Base-by-base conservation (phyloP, 2,888 invertebrate species). In the Scotopteryx bipunctaria region DNA sequence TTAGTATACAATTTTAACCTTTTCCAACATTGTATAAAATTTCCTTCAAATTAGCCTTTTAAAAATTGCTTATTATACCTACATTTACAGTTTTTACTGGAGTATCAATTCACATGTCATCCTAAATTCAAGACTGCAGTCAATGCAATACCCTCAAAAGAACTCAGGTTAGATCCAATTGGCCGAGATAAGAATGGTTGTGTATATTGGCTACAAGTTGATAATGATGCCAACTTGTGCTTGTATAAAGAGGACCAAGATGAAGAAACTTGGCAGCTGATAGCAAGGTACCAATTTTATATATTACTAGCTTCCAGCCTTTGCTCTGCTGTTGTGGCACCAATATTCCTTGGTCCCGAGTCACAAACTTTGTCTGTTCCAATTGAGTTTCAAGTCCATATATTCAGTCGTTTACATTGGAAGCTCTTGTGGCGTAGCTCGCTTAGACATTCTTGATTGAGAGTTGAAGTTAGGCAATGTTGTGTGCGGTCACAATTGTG, bases 181-280 rank as follows among this genome's bases (percentile, higher is more conserved):
- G 99, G 99, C 1, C 92, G 95, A 62, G 99, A 99, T 87, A 95
- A 95, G 59, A 92, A 94, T 71, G 99, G 99, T 0, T 93, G 96
- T 78, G 93, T 95, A 3, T 99, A 99, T 83, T 99, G 99, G 98
- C 94, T 95, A 69, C 97, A 98, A 70, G 92, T 95, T 48, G 97
- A 99, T 81, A 93, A 95, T 58, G 95, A 96, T 53, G 95, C 96
- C 68, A 97, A 98, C 83, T 91, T 99, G 57, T 93, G 97, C 59
- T 93, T 99, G 36, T 99, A 98, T 83, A 94, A 96, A 73, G 99
- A 99, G 84, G 98, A 99, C 76, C 93, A 96, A 62, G 99, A 99
- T 83, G 99, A 99, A 77, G 98, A 99, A 79, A 96, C 96, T 8
- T 98, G 98, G 98, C 94, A 95, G 75, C 92, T 98, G 35, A 95